Conservation (phyloP, 2,888 invertebrate genomes). For the Hyles lineata region DNA sequence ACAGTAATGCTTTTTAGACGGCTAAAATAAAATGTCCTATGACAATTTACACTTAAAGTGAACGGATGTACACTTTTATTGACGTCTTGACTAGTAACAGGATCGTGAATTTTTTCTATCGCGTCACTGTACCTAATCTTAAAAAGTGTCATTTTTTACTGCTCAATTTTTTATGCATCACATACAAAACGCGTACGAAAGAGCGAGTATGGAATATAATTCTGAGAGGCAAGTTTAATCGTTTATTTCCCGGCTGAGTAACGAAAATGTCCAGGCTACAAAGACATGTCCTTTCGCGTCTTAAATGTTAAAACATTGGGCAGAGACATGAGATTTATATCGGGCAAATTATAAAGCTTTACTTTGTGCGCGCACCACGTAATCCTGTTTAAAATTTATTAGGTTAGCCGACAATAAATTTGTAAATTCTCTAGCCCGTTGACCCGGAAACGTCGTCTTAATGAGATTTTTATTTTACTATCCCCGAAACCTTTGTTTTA, state of each 20-base stretch:
- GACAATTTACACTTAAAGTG: conserved; percentile 72
- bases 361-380: conserved; percentile 76
- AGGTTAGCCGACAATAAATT: conserved; percentile 80
- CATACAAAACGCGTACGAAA: neutral
- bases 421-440: conserved; percentile 75
- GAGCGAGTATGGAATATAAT: neutral
- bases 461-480: conserved; percentile 69
- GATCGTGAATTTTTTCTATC: conserved; percentile 21
- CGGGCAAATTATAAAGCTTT: conserved; percentile 80
- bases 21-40: conserved; percentile 64
- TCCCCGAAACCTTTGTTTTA: conserved; percentile 56
- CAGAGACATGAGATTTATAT: conserved; percentile 75
- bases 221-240: conserved; percentile 9
- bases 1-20: conserved; percentile 73
- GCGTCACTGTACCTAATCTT: neutral
- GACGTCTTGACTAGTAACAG: conserved; percentile 48
- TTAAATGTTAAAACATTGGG: conserved; percentile 62
- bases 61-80: conserved; percentile 69
- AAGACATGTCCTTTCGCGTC: conserved; percentile 32
- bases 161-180: no score
- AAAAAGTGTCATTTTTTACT: neutral
- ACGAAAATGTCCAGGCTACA: conserved; percentile 24
- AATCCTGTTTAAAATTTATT: conserved; percentile 84
- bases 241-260: conserved; percentile 24
- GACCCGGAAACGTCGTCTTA: conserved; percentile 77